Percentiles rank a stretch among this genome's conserved stretches.
These are phyloP conservation scores for Diabrotica virgifera DNA, from an alignment of 1,140 invertebrate genomes.

Conservation along the genomic window DNA sequence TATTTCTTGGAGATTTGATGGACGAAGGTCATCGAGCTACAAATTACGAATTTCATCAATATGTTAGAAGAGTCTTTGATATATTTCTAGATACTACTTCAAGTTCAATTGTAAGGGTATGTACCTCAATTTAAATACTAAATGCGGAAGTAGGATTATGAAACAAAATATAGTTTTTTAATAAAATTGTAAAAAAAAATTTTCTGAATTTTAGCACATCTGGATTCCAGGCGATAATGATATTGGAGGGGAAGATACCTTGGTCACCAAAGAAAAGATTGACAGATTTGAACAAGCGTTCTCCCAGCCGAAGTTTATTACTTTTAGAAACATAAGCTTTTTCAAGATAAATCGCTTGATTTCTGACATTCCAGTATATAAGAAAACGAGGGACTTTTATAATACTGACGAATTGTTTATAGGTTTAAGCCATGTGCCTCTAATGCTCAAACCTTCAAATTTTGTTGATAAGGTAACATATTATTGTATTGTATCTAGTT, in stretches of 20 bases:
- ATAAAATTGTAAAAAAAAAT: slow-evolving; percentile 41
- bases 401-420: slow-evolving; percentile 63
- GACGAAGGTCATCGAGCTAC: slow-evolving; percentile 84
- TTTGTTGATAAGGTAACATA: slow-evolving; percentile 59
- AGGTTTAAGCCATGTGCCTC: slow-evolving; percentile 68
- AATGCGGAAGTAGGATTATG: no score
- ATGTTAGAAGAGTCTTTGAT: slow-evolving; percentile 65
- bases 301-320: slow-evolving; percentile 62
- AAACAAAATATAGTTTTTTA: slow-evolving; percentile 1
- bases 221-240: slow-evolving; percentile 94
- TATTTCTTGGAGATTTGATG: slow-evolving; percentile 89
- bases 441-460: slow-evolving; percentile 59
- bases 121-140: background rate
- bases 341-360: slow-evolving; percentile 70
- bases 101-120: slow-evolving; percentile 27
- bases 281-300: slow-evolving; percentile 77
- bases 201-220: slow-evolving; percentile 75
- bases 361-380: slow-evolving; percentile 49
- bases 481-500: no score
- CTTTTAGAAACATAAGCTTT: slow-evolving; percentile 58
- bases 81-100: slow-evolving; percentile 65
- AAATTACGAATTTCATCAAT: slow-evolving; percentile 64
- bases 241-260: slow-evolving; percentile 82
- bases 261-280: slow-evolving; percentile 71
- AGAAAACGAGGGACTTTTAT: slow-evolving; percentile 56